phyloP scores from a whole-genome alignment of 1,140 invertebrate species.

The Scylla paramamosain region DNA sequence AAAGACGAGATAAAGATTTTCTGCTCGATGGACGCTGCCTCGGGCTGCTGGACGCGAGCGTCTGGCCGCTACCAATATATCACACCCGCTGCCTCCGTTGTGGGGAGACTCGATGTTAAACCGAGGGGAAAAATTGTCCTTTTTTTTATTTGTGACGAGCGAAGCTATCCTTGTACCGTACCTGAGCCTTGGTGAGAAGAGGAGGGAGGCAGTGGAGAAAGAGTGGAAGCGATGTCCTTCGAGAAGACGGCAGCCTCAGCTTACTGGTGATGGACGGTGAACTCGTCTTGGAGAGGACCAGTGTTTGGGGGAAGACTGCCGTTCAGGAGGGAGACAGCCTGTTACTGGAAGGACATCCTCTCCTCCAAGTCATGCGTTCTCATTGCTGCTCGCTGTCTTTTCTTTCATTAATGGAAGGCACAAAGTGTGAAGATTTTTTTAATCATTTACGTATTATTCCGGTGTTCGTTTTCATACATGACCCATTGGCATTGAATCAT shows the following conservation, averaged over 20 bases:
- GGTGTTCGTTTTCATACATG: too few relatives aligned
- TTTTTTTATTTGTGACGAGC: constrained; percentile 18
- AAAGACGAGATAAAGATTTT: not conserved
- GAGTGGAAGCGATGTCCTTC: too few relatives aligned
- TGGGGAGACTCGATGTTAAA: not conserved
- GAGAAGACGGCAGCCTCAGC: not conserved
- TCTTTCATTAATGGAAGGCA: too few relatives aligned
- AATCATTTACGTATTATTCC: too few relatives aligned
- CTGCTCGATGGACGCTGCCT: not conserved
- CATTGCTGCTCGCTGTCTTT: not conserved
- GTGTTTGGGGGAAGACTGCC: not conserved
- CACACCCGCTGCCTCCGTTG: not conserved
- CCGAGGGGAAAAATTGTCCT: not conserved
- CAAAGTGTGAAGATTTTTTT: too few relatives aligned
- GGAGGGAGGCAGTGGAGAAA: too few relatives aligned
- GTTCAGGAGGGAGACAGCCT: not conserved
- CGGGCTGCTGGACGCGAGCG: not conserved
- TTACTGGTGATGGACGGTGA: not conserved
- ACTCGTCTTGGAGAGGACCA: not conserved
- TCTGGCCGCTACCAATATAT: not conserved
- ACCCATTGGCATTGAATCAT: too few relatives aligned
- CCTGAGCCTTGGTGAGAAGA: too few relatives aligned
- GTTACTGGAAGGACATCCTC: not conserved
- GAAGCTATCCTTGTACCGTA: not conserved
- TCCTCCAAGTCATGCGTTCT: not conserved